phyloP scores from a whole-genome alignment of 2,113 vertebrate species.

The Excalfactoria chinensis region DNA sequence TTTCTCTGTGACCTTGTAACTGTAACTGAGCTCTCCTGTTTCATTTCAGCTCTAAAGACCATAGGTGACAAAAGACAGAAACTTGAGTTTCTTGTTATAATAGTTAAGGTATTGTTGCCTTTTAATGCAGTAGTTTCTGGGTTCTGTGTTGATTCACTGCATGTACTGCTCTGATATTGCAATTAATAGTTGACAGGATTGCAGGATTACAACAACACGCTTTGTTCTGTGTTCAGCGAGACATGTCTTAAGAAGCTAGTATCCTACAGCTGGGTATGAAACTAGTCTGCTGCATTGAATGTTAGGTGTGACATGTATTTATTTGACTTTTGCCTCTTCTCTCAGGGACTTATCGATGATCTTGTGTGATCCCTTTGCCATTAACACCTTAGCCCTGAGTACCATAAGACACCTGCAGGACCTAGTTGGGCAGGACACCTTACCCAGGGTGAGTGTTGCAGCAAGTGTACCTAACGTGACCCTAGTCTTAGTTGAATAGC shows the following conservation, averaged over 20 bases:
- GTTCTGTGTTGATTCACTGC: background rate
- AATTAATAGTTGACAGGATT: background rate
- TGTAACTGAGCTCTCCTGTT: background rate
- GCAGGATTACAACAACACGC: background rate
- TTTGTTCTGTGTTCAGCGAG: background rate
- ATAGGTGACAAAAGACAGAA: background rate
- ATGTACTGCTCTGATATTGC: fast-evolving
- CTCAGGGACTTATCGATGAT: constrained; percentile 97
- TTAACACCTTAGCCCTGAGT: constrained; percentile 94
- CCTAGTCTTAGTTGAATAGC: background rate
- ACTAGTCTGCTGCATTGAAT: background rate
- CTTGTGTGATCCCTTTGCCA: constrained; percentile 96
- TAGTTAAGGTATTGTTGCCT: background rate
- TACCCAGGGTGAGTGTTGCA: constrained; percentile 88
- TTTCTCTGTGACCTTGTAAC: background rate
- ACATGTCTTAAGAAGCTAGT: background rate
- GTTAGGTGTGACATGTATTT: background rate
- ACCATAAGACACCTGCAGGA: constrained; percentile 95
- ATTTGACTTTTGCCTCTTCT: background rate
- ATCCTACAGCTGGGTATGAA: background rate
- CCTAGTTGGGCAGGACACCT: constrained; percentile 91
- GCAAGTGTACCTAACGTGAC: background rate
- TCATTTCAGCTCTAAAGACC: background rate
- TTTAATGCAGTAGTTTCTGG: background rate
- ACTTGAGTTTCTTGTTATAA: background rate